A percentile compares a stretch with the other conserved stretches of the same genome.
Evolutionary conservation across 2,797 vertebrate genomes (phyloP).

Genomic region (Leptodactylus fallax): DNA sequence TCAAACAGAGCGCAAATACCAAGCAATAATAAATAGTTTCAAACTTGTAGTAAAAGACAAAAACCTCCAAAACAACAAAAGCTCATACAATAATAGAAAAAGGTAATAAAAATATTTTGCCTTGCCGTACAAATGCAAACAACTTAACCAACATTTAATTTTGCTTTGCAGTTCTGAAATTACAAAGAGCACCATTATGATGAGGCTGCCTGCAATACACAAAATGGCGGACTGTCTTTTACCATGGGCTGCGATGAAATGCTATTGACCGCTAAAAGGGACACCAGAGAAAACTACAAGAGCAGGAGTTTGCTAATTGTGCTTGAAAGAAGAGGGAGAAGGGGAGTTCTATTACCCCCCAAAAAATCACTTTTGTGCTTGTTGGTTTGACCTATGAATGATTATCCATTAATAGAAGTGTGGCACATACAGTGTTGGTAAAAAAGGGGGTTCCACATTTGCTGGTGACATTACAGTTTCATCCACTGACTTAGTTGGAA

Average conservation of each 20-base stretch:
- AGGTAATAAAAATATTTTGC: conserved; percentile 87
- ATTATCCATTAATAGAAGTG: background rate
- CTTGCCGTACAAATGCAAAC: conserved; percentile 86
- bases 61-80: conserved; percentile 85
- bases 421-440: background rate
- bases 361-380: conserved; percentile 78
- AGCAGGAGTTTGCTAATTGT: conserved; percentile 67
- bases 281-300: background rate
- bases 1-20: conserved; percentile 83
- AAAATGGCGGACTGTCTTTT: conserved; percentile 73
- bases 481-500: too few species aligned
- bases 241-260: conserved; percentile 75
- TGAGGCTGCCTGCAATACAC: conserved; percentile 75
- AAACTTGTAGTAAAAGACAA: conserved; percentile 87
- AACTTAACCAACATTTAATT: conserved; percentile 78
- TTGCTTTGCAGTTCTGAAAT: conserved; percentile 80
- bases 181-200: conserved; percentile 83
- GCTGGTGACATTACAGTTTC: conserved; percentile 48
- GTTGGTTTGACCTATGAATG: conserved; percentile 49
- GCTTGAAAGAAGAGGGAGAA: conserved; percentile 68
- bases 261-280: conserved; percentile 66
- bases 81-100: conserved; percentile 87
- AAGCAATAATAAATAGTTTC: conserved; percentile 89
- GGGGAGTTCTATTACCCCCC: conserved; percentile 60
- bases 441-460: conserved; percentile 19